Conservation (phyloP, 2,888 invertebrate genomes). For the Gisinianus flammeolus region DNA sequence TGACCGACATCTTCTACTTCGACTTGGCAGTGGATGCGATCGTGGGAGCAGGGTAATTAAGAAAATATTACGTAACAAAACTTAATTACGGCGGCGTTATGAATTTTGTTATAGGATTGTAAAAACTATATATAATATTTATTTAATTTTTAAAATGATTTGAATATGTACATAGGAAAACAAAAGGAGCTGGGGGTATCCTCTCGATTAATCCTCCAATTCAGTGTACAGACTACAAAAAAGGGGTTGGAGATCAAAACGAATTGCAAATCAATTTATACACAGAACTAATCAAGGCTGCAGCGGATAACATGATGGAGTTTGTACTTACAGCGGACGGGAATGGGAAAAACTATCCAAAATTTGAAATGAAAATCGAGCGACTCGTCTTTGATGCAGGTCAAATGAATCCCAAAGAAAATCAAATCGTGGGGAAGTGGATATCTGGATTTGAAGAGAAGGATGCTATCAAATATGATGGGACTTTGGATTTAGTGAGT, state of each 20-base stretch:
- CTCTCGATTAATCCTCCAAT: constrained; percentile 4
- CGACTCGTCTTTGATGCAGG: constrained; percentile 59
- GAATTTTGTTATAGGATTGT: neutral
- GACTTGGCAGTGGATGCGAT: constrained; percentile 79
- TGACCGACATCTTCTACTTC: constrained; percentile 75
- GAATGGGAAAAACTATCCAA: constrained; percentile 77
- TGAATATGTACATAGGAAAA: constrained; percentile 60
- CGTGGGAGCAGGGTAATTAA: constrained; percentile 66
- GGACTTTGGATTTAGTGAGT: constrained; percentile 73
- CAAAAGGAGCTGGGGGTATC: constrained; percentile 70
- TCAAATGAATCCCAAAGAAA: constrained; percentile 39
- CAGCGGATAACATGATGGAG: constrained; percentile 48
- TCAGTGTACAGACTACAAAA: constrained; percentile 36
- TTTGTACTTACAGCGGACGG: constrained; percentile 65
- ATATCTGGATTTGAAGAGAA: constrained; percentile 69
- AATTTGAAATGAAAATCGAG: constrained; percentile 74
- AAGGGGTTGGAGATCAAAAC: neutral
- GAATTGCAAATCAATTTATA: constrained; percentile 26
- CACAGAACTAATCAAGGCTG: constrained; percentile 11
- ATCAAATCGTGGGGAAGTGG: constrained; percentile 73
- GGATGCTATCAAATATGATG: constrained; percentile 70
- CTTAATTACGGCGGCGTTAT: too few relatives aligned
- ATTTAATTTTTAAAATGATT: constrained; percentile 3
- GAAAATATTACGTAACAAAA: neutral
- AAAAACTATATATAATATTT: constrained; percentile 8